phyloP scores from a whole-genome alignment of 2,797 vertebrate species.

The Rhinoraja longicauda region DNA sequence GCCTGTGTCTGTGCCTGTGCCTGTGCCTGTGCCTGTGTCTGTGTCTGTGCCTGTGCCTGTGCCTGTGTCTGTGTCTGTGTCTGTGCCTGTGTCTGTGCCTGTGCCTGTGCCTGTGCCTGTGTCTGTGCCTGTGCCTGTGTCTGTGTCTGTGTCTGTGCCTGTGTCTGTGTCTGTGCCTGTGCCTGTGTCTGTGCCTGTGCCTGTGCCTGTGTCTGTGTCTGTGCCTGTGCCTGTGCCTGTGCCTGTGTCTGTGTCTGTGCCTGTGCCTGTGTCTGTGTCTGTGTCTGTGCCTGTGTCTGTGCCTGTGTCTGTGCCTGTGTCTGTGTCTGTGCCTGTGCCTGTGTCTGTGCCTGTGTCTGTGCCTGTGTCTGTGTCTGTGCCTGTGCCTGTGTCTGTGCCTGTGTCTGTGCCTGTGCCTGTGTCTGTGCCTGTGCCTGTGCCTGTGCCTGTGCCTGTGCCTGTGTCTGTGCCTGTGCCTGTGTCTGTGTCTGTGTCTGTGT shows the following conservation, averaged over 20 bases:
- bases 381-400: neutral
- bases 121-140: neutral
- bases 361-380: neutral
- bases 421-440: too few relatives aligned
- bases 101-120: neutral
- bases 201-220: neutral
- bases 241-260: neutral
- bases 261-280: neutral
- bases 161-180: neutral
- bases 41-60: too few relatives aligned
- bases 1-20: neutral
- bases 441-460: neutral
- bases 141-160: too few relatives aligned
- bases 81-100: neutral
- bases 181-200: neutral
- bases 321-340: too few relatives aligned
- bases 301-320: neutral
- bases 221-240: neutral
- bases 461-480: too few relatives aligned
- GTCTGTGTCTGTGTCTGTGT: neutral
- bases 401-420: too few relatives aligned
- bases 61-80: neutral
- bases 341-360: too few relatives aligned
- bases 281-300: neutral
- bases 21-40: neutral